These are phyloP conservation scores for Brachyhypopomus gauderio DNA, from an alignment of 2,113 vertebrate species.

Conservation along the genomic window DNA sequence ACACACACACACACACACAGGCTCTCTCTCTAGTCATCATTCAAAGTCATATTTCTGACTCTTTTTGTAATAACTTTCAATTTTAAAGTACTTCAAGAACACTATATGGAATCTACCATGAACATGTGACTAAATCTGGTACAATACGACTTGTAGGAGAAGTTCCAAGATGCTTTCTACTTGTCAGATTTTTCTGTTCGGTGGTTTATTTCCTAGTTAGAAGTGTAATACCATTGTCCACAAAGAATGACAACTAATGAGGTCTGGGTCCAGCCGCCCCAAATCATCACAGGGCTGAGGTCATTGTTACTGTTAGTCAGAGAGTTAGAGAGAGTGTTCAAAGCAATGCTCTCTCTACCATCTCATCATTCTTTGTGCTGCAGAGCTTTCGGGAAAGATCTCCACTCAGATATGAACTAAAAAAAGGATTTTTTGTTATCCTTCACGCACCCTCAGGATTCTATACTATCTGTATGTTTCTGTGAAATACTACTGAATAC, in stretches of 20 bases:
- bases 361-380: neutral
- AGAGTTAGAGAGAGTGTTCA: constrained; percentile 10
- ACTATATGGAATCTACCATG: neutral
- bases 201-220: neutral
- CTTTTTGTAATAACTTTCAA: too few species aligned
- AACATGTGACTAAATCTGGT: too few species aligned
- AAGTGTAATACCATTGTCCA: constrained; percentile 6
- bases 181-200: neutral
- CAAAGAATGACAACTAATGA: constrained; percentile 32
- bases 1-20: constrained; percentile 48
- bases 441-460: constrained; percentile 14
- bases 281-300: neutral
- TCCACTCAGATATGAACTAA: constrained; percentile 7
- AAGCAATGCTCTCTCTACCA: constrained; percentile 12
- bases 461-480: constrained; percentile 10
- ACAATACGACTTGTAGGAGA: too few species aligned
- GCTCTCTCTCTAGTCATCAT: constrained; percentile 2
- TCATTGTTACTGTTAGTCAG: neutral
- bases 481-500: constrained; percentile 26
- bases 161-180: too few species aligned
- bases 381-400: constrained; percentile 22
- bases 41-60: constrained; percentile 5
- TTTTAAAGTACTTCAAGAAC: neutral
- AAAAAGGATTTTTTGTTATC: constrained; percentile 7
- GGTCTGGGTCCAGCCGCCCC: neutral